phyloP scores from a whole-genome alignment of 2,113 vertebrate genomes.

The Atractosteus spatula region DNA sequence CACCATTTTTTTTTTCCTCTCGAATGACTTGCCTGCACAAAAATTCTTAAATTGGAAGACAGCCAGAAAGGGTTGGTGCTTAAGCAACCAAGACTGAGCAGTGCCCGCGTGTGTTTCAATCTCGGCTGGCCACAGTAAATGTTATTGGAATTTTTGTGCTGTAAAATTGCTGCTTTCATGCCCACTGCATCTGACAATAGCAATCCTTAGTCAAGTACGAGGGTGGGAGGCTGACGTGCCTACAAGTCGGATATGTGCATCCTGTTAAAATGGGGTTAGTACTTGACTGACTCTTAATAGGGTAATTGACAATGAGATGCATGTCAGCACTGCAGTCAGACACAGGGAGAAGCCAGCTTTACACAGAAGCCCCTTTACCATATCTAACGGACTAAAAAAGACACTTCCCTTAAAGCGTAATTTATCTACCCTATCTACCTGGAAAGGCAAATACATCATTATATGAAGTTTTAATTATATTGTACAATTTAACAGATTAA shows the following conservation, averaged over 20 bases:
- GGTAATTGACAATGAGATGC: constrained; percentile 21
- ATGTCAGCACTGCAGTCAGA: constrained; percentile 4
- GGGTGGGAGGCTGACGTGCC: constrained; percentile 19
- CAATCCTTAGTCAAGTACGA: constrained; percentile 61
- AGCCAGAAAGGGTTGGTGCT: constrained; percentile 71
- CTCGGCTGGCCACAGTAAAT: constrained; percentile 69
- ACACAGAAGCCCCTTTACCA: background rate
- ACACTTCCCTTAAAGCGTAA: background rate
- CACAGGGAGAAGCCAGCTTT: background rate
- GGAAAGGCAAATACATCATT: background rate
- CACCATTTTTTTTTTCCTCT: constrained; percentile 31
- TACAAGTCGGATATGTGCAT: constrained; percentile 7
- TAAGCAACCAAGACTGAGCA: constrained; percentile 70
- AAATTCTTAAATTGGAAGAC: constrained; percentile 40
- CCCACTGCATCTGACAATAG: constrained; percentile 77
- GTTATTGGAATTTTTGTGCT: constrained; percentile 81
- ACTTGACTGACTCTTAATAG: constrained; percentile 22
- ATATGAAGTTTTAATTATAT: background rate
- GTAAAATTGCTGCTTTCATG: constrained; percentile 87
- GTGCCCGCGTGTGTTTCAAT: constrained; percentile 65
- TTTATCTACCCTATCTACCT: background rate
- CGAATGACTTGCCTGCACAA: constrained; percentile 61
- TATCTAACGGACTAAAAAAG: background rate
- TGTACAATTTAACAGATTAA: background rate
- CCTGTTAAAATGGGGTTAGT: constrained; percentile 18